Conservation (phyloP, 2,113 vertebrate genomes). For the Tetrax tetrax region DNA sequence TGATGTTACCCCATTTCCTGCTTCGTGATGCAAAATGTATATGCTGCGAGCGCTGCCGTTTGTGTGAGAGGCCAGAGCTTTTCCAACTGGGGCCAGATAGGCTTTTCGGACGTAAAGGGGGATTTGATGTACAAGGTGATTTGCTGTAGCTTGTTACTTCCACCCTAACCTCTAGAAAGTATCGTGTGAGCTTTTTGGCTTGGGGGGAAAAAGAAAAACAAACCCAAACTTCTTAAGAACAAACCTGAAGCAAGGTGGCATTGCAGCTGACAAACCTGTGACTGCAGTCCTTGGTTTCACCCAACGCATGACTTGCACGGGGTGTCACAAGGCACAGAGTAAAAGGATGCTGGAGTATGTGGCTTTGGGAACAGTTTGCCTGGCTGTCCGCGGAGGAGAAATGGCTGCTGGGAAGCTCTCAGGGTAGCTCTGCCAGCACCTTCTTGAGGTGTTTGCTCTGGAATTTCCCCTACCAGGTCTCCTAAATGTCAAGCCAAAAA, state of each 20-base stretch:
- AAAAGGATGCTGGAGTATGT: background rate
- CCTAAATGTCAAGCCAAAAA: background rate
- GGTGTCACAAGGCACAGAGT: background rate
- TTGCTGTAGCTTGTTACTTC: background rate
- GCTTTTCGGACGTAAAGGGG: background rate
- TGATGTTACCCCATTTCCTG: background rate
- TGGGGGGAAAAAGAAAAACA: background rate
- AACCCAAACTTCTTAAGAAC: background rate
- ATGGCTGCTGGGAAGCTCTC: background rate
- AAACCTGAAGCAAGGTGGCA: background rate
- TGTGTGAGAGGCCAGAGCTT: background rate
- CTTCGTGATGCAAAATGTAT: background rate
- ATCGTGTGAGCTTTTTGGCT: background rate
- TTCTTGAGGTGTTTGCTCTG: background rate
- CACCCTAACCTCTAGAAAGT: background rate
- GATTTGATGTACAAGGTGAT: background rate
- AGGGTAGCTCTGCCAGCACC: background rate
- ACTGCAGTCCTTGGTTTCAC: background rate
- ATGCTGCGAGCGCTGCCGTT: background rate
- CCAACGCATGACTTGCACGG: background rate
- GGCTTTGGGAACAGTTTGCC: background rate
- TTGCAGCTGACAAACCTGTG: background rate
- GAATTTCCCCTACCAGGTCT: background rate
- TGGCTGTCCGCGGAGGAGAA: fast-evolving
- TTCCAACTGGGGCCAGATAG: background rate